Base-by-base conservation (phyloP, 2,113 vertebrate species). In the Reinhardtius hippoglossoides region DNA sequence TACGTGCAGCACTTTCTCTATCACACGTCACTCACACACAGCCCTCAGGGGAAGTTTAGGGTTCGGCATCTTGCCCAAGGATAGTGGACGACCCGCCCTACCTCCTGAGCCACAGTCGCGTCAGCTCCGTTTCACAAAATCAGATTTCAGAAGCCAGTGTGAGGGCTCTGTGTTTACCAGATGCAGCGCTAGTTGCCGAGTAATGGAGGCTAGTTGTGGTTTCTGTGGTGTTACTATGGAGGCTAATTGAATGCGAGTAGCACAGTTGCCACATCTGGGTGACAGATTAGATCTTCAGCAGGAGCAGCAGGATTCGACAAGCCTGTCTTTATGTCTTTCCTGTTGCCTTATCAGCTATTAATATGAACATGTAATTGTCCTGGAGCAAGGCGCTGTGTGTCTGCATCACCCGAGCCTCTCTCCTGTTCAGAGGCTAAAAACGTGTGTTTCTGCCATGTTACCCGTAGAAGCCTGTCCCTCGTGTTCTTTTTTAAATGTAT, bases 161-260 rank as follows among this genome's bases (percentile, higher is more conserved):
- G 21, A 35, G 2, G 18, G 31, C 20, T 9, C 40, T 35, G 55
- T 54, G 57, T 82, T 78, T 54, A 74, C 20, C 27, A 78, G 71
- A 69, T 35, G 57, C 40, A 27, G 42, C 26, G 2, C 42, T 64
- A 0, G 24, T 81, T 76, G 79, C 65, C 1, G 10, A 57, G 21
- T 24, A 44, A 66, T 40, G 18, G 44, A 71, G 61, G 67, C 59
- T 87, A 77, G 88, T 83, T 82, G 74, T 52, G n/a, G 60, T 69
- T 78, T 66, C 60, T 23, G 21, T 50, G 21, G 56, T 2, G 40
- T 88, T 84, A 37, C 64, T 42, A 67, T 84, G 74, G 87, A 60
- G n/a, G 59, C 27, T 85, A 85, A 91, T 86, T 78, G 73, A 87
- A 84, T 81, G 56, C 16, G 44, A 80, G 67, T 8, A 21, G 76